Evolutionary conservation across 2,797 vertebrate genomes (phyloP).

Genomic region (Petrocephalus schoutedeni): DNA sequence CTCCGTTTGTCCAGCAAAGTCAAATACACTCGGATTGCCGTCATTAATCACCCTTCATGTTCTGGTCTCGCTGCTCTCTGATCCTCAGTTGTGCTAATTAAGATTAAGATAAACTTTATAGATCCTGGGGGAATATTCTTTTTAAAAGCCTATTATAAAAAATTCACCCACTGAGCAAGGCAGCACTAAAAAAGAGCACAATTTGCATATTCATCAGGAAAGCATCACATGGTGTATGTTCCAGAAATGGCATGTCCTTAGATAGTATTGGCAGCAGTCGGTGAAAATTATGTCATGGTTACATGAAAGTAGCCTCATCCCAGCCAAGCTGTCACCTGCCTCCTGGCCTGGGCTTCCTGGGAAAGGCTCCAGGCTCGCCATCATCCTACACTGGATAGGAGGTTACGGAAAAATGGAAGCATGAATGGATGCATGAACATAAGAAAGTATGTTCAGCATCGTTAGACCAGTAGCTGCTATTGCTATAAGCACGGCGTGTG

Average conservation of each 20-base stretch:
- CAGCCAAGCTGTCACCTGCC: neutral
- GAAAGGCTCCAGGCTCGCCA: neutral
- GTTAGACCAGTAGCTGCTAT: neutral
- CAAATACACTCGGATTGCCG: neutral
- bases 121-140: neutral
- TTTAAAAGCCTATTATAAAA: neutral
- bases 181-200: neutral
- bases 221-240: neutral
- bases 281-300: constrained; percentile 2
- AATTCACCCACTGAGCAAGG: neutral
- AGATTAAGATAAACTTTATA: neutral
- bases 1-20: neutral
- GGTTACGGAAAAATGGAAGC: constrained; percentile 1
- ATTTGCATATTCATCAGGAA: neutral
- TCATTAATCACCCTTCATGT: neutral
- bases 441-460: neutral
- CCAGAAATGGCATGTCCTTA: neutral
- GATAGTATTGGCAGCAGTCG: neutral
- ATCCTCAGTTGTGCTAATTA: neutral
- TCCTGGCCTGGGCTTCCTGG: neutral
- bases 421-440: neutral
- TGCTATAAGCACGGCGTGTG: neutral
- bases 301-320: constrained; percentile 5
- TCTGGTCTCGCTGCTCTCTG: neutral
- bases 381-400: neutral